Base-by-base conservation (phyloP, 2,113 vertebrate species). In the Sterrhoptilus dennistouni region DNA sequence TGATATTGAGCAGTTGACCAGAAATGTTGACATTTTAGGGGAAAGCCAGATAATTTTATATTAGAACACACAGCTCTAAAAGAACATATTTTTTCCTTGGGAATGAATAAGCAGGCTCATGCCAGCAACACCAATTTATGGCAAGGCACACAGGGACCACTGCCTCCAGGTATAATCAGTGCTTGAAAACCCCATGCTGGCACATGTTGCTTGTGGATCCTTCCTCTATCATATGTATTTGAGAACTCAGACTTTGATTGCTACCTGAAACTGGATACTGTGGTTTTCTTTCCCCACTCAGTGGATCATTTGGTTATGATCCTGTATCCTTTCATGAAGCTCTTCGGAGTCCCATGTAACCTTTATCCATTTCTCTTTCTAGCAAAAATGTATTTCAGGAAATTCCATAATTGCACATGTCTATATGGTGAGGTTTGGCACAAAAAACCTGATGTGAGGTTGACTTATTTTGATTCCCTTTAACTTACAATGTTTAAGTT, bases 301-400 rank as follows among this genome's bases (percentile, higher is more conserved):
- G 52, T 29, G 44, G 56, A 52, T 70, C 15, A 3, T 66, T 88
- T 66, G 33, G 35, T 72, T 91, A 66, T 16, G 40, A 60, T 59
- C 23, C 52, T 81, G 18, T 23, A 40, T 75, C 52, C 44, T 75
- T 81, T 49, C 83, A 23, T 61, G 40, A 88, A 28, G 42, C 28
- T 89, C 74, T 94, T 84, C 14, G 4, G 52, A 54, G 81, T 84
- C 76, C 84, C 23, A 25, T 72, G 71, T 90, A 96, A 83, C 78
- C 66, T 96, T 92, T 74, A 69, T 72, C 57, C 93, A 64, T 94
- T 93, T 74, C 81, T 95, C 93, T 96, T 96, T 90, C 96, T 94
- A 97, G 95, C 88, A 98, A 98, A 98, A 97, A 91, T 96, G 93
- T 85, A 95, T 93, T 87, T 95, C 84, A 96, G 96, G 93, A 95